Evolutionary conservation across 2,888 invertebrate species (phyloP), one percentile per base, ranked within the genome.

Genomic region (Steinernema hermaphroditum): DNA sequence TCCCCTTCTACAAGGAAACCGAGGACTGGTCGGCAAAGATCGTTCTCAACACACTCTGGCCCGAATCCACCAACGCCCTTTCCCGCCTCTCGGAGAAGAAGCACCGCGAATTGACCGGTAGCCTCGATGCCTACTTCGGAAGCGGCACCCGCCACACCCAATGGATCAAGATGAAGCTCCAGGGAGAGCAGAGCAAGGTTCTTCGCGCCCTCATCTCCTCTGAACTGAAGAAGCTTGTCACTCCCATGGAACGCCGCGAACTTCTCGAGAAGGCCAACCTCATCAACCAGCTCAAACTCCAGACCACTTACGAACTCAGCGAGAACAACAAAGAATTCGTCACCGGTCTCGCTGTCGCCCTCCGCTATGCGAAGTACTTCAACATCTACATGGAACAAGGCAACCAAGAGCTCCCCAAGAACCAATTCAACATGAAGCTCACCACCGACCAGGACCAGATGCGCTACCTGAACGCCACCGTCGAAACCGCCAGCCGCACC

Each of bases 381-480:
- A 19, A 12, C 54, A 19, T 27, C 22, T 4, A 54, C 19, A 27
- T 54, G 2, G 54, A 54, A n/a, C 24, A 24, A 4, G 19, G 27
- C 22, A 2, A 24, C 24, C 1, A 4, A 16, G 19, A 54, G 43
- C 8, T 41, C 9, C 43, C 43, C 54, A 54, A 6, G 19, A 2
- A 54, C 54, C 19, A 54, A 14, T 14, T 54, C 27, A 14, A 24
- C 54, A 14, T 27, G 24, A 54, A 19, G 54, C 14, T 54, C 24
- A 24, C 54, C 22, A 24, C 27, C 54, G 54, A 54, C 24, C 22
- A 16, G 4, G 19, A 19, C 4, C 24, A 54, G 6, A 14, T 24
- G 19, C 54, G 54, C 54, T 54, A 54, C 54, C 19, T 54, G 54
- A 54, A 54, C 54, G 16, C 27, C 54, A 54, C 54, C 54, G 54